Percentiles rank a stretch among this genome's conserved stretches.
These are phyloP conservation scores for Bombus huntii DNA, from an alignment of 1,140 invertebrate genomes.

Conservation along the genomic window DNA sequence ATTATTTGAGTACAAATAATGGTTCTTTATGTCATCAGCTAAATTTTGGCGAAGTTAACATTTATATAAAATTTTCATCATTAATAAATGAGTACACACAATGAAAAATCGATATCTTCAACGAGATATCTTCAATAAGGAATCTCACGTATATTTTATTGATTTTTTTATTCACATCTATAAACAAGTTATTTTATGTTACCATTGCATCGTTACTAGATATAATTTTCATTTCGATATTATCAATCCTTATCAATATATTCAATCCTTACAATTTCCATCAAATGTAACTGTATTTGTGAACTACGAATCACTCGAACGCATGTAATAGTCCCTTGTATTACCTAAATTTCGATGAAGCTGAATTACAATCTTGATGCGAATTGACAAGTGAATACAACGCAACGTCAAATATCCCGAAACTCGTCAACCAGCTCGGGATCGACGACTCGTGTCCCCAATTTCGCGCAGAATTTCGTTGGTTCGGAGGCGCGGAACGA, in stretches of 20 bases:
- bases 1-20: not conserved
- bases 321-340: not conserved
- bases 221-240: not conserved
- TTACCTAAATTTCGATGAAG: not conserved
- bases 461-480: constrained; percentile 30
- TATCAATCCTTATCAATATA: not conserved
- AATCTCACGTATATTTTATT: no score
- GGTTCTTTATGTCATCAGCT: not conserved
- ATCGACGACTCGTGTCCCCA: not conserved
- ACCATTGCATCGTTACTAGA: not conserved
- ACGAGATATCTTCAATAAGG: no score
- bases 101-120: not conserved
- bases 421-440: not conserved
- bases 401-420: not conserved
- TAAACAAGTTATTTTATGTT: no score
- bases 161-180: no score
- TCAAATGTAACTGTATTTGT: not conserved
- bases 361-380: not conserved
- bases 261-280: not conserved
- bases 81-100: not conserved
- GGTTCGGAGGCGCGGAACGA: not conserved
- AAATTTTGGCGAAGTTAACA: not conserved
- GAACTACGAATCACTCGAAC: not conserved
- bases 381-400: not conserved
- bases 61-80: not conserved